Conservation (phyloP, 1,140 invertebrate species). For the Antheraea pernyi region DNA sequence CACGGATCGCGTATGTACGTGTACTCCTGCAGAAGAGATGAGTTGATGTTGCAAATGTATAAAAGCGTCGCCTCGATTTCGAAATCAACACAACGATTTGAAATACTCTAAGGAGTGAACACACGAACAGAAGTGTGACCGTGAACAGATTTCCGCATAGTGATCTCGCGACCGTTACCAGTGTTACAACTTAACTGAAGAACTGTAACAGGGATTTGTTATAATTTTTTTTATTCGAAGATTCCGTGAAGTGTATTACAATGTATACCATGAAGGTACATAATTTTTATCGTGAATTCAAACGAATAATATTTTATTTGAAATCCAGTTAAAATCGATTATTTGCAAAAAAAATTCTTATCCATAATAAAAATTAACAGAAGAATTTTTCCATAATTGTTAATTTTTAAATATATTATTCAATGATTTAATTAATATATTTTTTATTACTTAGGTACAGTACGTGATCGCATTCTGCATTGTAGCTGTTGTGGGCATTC, state of each 20-base stretch:
- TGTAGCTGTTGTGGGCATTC: constrained; percentile 46
- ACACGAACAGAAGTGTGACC: constrained; percentile 45
- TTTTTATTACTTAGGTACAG: constrained; percentile 41
- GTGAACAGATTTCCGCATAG: constrained; percentile 63
- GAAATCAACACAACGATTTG: constrained; percentile 76
- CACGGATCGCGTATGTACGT: constrained; percentile 32
- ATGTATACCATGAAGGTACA: constrained; percentile 58
- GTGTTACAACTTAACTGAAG: constrained; percentile 47
- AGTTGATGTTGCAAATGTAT: constrained; percentile 76
- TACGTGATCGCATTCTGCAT: constrained; percentile 53
- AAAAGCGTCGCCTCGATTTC: constrained; percentile 75
- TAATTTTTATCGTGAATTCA: constrained; percentile 15
- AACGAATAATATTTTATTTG: constrained; percentile 9
- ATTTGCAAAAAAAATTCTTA: no score
- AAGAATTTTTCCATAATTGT: no score
- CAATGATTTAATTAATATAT: neutral
- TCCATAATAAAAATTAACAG: no score
- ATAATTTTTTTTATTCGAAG: constrained; percentile 32
- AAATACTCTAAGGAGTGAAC: constrained; percentile 68
- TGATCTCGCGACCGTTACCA: constrained; percentile 40
- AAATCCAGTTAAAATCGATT: neutral
- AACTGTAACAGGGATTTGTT: constrained; percentile 45
- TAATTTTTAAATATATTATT: neutral
- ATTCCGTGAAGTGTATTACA: constrained; percentile 44
- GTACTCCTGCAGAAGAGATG: constrained; percentile 54